These are phyloP conservation scores for Drosophila nikananu DNA, from an alignment of 1,140 invertebrate genomes.

Conservation along the genomic window DNA sequence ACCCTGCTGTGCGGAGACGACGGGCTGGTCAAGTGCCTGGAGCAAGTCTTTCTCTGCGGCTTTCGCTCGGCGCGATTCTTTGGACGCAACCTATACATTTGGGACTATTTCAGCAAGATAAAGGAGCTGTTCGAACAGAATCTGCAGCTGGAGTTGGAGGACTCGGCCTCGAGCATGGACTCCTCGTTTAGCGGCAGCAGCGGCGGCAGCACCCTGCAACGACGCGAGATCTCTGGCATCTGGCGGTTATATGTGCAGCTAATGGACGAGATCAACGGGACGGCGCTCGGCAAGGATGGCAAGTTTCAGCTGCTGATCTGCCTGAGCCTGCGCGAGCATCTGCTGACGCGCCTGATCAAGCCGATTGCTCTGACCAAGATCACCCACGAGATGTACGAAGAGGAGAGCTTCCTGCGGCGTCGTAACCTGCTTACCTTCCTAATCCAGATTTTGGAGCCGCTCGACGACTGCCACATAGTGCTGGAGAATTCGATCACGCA, in stretches of 20 bases:
- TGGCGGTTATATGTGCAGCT: slow-evolving; percentile 92
- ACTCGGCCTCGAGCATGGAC: slow-evolving; percentile 82
- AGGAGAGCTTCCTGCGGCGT: slow-evolving; percentile 96
- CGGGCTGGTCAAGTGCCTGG: slow-evolving; percentile 96
- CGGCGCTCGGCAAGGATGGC: slow-evolving; percentile 97
- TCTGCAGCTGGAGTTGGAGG: slow-evolving; percentile 87
- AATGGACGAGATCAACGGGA: slow-evolving; percentile 93
- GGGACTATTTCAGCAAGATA: slow-evolving; percentile 97
- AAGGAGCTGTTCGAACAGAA: slow-evolving; percentile 94
- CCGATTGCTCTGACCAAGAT: slow-evolving; percentile 94
- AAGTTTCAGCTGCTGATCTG: slow-evolving; percentile 99
- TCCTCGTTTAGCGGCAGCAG: slow-evolving; percentile 83
- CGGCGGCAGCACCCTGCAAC: slow-evolving; percentile 85
- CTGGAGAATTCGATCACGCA: slow-evolving; percentile 97
- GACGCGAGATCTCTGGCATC: slow-evolving; percentile 88
- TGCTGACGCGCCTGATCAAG: slow-evolving; percentile 94
- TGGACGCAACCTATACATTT: slow-evolving; percentile 97
- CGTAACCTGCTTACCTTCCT: slow-evolving; percentile 94
- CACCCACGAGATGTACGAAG: slow-evolving; percentile 97
- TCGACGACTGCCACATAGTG: slow-evolving; percentile 96
- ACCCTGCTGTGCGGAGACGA: slow-evolving; percentile 97
- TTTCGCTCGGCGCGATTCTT: slow-evolving; percentile 97
- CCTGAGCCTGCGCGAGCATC: slow-evolving; percentile 94
- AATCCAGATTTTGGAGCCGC: slow-evolving; percentile 95
- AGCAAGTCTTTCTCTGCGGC: slow-evolving; percentile 97